Evolutionary conservation across 2,113 vertebrate genomes (phyloP), one percentile per base, ranked within the genome.

Genomic region (Piprites chloris): DNA sequence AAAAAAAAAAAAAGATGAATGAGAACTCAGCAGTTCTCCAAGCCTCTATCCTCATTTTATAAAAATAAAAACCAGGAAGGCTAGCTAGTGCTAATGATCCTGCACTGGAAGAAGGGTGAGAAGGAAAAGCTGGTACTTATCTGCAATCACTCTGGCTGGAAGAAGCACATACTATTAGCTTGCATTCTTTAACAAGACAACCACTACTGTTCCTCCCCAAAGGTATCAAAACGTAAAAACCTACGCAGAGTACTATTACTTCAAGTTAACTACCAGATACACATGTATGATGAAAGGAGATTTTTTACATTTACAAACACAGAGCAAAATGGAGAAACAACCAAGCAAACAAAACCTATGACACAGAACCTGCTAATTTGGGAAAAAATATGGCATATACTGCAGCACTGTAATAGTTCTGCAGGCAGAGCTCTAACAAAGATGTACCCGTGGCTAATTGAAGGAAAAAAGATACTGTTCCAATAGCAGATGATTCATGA

Each of bases 401-500:
- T 85, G 77, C 49, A 83, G 69, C 71, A 55, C 69, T 74, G 16
- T 49, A 89, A 94, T 32, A 85, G 73, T 44, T 56, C 80, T 92
- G 72, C 41, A 96, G 86, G 33, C 23, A 85, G 71, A 93, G 77
- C 49, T 96, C 94, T 81, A 86, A 88, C 65, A 89, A 95, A 95
- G 35, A 93, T 59, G 69, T 75, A 92, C 58, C 27, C 81, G 5
- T 15, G 53, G 13, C 76, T 94, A 97, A 94, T 78, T 94, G 87
- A 95, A 88, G 80, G 33, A 92, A 93, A 81, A 91, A 92, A 65
- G 42, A 92, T 71, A 87, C 28, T 81, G 73, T 92, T 97, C 74
- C 83, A 97, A 89, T 22, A 92, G 88, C 20, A 96, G 89, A 84
- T 90, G 66, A 94, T 92, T 93, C 97, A 93, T 85, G 90, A 93